phyloP scores from a whole-genome alignment of 2,797 vertebrate genomes.

The Pseudotriccus pelzelni region DNA sequence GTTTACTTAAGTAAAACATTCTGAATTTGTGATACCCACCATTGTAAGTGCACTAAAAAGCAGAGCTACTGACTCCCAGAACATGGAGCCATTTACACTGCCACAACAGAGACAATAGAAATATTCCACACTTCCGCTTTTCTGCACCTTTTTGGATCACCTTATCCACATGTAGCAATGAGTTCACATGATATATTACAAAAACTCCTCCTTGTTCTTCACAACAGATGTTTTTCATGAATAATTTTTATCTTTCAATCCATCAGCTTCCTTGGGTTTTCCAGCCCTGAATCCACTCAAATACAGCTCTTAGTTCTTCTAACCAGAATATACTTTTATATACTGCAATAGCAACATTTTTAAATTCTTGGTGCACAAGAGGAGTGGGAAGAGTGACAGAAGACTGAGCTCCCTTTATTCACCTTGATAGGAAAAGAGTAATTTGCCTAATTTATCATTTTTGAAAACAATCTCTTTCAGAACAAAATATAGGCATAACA shows the following conservation, averaged over 20 bases:
- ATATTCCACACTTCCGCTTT: not conserved
- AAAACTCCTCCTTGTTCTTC: not conserved
- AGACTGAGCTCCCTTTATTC: not conserved
- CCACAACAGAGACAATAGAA: not conserved
- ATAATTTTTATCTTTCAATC: not conserved
- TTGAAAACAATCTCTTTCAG: not conserved
- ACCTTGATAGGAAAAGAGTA: not conserved
- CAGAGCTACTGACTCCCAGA: not conserved
- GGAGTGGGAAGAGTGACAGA: not conserved
- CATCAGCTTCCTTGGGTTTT: not conserved
- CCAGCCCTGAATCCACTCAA: not conserved
- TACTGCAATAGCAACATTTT: not conserved
- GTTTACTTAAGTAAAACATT: not conserved
- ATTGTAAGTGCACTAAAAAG: not conserved
- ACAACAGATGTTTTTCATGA: not conserved
- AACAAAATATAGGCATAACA: not conserved
- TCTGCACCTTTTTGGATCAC: not conserved
- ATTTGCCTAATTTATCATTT: not conserved
- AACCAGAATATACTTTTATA: not conserved
- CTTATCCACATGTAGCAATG: not conserved
- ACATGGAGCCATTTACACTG: not conserved
- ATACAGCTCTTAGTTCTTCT: not conserved
- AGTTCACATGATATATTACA: not conserved
- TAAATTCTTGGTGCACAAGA: not conserved
- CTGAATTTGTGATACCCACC: not conserved